phyloP scores from a whole-genome alignment of 2,888 invertebrate species.

The Dolomedes plantarius region DNA sequence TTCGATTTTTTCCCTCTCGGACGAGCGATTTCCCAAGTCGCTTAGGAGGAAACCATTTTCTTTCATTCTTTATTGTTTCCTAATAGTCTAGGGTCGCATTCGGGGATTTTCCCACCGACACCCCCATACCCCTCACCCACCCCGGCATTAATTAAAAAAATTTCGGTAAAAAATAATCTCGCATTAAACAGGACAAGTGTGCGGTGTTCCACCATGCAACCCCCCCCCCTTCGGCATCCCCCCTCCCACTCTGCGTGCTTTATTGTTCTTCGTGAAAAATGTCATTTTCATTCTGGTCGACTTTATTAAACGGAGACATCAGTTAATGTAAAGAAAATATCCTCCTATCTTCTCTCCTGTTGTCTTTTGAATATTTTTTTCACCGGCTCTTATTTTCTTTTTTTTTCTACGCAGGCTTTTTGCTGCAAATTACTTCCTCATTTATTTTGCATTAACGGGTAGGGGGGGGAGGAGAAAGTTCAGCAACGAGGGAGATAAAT shows the following conservation, averaged over 20 bases:
- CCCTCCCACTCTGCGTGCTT: neutral
- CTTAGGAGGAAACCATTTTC: neutral
- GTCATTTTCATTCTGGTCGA: constrained; percentile 34
- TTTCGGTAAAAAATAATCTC: neutral
- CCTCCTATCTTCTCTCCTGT: neutral
- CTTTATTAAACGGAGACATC: constrained; percentile 58
- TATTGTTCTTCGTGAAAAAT: constrained; percentile 10
- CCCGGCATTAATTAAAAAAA: constrained; percentile 3
- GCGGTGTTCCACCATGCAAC: neutral
- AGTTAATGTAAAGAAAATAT: constrained; percentile 66
- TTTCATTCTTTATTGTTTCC: neutral
- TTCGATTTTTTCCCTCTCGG: neutral
- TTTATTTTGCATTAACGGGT: constrained; percentile 65
- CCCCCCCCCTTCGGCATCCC: neutral
- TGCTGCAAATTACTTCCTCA: constrained; percentile 64
- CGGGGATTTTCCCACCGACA: neutral
- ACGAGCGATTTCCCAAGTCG: neutral
- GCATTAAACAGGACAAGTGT: neutral
- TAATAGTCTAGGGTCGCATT: neutral
- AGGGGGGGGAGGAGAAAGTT: constrained; percentile 16
- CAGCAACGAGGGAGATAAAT: constrained; percentile 19
- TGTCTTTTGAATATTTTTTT: neutral
- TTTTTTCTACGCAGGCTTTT: neutral
- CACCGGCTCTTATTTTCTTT: constrained; percentile 24
- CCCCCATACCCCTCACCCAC: neutral